Conservation (phyloP, 2,113 vertebrate genomes). For the Microtus ochrogaster region DNA sequence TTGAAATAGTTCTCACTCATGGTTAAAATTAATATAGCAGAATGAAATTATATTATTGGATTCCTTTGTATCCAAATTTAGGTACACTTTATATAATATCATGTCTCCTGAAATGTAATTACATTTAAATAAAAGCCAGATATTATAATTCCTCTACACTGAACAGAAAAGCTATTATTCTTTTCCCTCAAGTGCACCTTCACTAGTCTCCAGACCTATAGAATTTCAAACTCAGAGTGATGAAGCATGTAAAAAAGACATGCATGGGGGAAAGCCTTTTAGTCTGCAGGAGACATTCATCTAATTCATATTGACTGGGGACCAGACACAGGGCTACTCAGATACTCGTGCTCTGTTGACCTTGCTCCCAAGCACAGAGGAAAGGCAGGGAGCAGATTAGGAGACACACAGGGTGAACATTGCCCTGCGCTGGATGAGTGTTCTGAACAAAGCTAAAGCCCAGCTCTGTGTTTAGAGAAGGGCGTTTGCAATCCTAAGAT, state of each 20-base stretch:
- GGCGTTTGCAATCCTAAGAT: too few relatives aligned
- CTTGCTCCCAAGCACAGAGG: background rate
- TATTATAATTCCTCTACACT: constrained; percentile 30
- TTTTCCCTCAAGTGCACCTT: constrained; percentile 15
- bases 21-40: constrained; percentile 64
- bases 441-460: background rate
- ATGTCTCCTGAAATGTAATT: constrained; percentile 66
- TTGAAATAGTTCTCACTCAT: constrained; percentile 57
- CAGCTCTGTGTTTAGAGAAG: background rate
- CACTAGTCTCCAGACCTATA: background rate
- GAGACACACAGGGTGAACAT: background rate
- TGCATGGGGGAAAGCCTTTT: background rate
- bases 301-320: background rate
- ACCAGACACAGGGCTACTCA: background rate
- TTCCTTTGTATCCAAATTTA: constrained; percentile 58
- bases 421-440: background rate
- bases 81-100: constrained; percentile 60
- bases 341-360: background rate
- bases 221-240: constrained; percentile 55
- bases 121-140: constrained; percentile 47
- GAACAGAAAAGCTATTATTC: constrained; percentile 47
- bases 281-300: background rate
- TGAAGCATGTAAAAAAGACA: background rate
- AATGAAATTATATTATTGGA: constrained; percentile 68
- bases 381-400: background rate